Evolutionary conservation across 2,888 invertebrate species (phyloP).

Genomic region (Hemistola chrysoprasaria): DNA sequence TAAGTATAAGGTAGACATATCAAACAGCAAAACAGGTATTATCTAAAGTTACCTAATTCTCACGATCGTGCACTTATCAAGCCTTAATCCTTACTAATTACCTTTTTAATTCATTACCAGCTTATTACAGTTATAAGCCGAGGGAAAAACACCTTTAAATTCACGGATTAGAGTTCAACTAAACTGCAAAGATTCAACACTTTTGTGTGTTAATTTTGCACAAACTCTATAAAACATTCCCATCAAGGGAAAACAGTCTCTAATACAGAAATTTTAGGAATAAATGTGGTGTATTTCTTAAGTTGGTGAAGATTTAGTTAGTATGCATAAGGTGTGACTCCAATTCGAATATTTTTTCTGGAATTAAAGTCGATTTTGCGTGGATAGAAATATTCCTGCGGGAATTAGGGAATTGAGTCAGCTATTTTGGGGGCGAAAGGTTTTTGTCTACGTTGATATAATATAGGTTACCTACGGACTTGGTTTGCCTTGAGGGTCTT

Average conservation of each 20-base stretch:
- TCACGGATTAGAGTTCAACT: not conserved
- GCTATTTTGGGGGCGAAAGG: not conserved
- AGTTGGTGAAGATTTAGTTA: slow-evolving; percentile 30
- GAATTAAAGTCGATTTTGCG: slow-evolving; percentile 44
- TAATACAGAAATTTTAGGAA: not conserved
- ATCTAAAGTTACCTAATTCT: slow-evolving; percentile 10
- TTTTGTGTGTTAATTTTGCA: slow-evolving; percentile 20
- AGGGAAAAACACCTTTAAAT: slow-evolving; percentile 17
- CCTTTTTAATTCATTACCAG: slow-evolving; percentile 32
- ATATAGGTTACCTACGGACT: too few species aligned
- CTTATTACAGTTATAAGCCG: not conserved
- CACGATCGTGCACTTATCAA: slow-evolving; percentile 17
- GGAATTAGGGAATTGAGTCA: slow-evolving; percentile 13
- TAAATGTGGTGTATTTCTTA: not conserved
- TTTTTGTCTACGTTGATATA: too few species aligned
- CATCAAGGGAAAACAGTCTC: slow-evolving; percentile 1
- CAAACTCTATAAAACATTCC: not conserved
- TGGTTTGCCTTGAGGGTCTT: too few species aligned
- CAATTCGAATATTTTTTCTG: slow-evolving; percentile 43
- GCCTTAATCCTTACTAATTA: slow-evolving; percentile 44
- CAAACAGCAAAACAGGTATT: slow-evolving; percentile 7
- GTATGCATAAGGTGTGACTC: slow-evolving; percentile 38
- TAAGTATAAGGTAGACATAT: too few species aligned
- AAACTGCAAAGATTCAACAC: slow-evolving; percentile 3
- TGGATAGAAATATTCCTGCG: slow-evolving; percentile 19